Base-by-base conservation (phyloP, 2,113 vertebrate genomes). In the Platysternon megacephalum region DNA sequence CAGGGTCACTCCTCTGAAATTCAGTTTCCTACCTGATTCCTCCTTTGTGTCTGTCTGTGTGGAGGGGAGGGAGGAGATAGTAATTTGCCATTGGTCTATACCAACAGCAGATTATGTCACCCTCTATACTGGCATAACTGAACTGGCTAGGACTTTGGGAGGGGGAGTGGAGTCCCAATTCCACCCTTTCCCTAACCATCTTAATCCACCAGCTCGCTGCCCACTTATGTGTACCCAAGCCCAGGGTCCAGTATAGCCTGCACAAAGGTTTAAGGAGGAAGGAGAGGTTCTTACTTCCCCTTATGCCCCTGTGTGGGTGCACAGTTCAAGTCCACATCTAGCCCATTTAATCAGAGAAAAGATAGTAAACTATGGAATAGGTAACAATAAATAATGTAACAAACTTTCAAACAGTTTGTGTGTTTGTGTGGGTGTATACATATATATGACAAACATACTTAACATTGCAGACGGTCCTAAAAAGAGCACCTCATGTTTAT, bases 301-400 rank as follows among this genome's bases (percentile, higher is more conserved):
- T 19, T 68, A n/a, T n/a, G 35, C 8, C 35, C 32, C 8, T 19
- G 17, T n/a, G 16, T 68, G 35, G 14, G 61, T 68, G 7, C 35
- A 68, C 17, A 68, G 16, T 68, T 68, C 35, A 68, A 68, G 7
- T n/a, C 61, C 8, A 8, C 61, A n/a, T n/a, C 32, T 21, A 68
- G 35, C 32, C 61, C 61, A 68, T 17, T 17, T n/a, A 35, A 68
- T n/a, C 8, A 68, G 32, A 35, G 29, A 84, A 88, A 88, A 52
- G 65, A 42, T 80, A 46, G 21, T 28, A 91, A 90, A 32, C 16
- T 68, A 61, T 46, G 80, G 87, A 91, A 61, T 49, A 81, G 14
- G 79, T 81, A 90, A 91, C 46, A 95, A 89, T 85, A 94, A 93
- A 90, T 91, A 95, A 95, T 93, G 79, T 88, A n/a, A 68, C 17